Evolutionary conservation across 2,797 vertebrate species (phyloP).

Genomic region (Artibeus lituratus): DNA sequence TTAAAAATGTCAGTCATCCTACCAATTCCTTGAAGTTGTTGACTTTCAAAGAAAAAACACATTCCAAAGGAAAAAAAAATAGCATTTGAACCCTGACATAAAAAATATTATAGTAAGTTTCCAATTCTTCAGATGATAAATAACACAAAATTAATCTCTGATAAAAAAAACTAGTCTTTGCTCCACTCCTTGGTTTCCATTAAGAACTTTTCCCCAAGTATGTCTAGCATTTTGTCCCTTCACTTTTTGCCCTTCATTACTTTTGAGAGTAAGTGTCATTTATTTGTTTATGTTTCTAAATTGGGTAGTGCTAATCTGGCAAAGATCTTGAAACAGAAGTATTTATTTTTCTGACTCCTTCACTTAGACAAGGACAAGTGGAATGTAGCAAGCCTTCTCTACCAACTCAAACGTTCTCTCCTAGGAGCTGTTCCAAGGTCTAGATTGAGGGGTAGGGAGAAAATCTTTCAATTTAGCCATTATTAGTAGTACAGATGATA

Average conservation of each 20-base stretch:
- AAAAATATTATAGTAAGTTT: constrained; percentile 37
- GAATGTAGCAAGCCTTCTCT: background rate
- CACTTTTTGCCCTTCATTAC: background rate
- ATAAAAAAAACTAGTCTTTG: background rate
- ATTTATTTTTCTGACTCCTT: background rate
- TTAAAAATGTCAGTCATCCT: background rate
- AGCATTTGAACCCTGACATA: constrained; percentile 29
- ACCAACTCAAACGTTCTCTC: background rate
- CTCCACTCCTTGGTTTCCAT: background rate
- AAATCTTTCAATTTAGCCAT: constrained; percentile 13
- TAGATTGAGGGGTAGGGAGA: background rate
- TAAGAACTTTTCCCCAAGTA: background rate
- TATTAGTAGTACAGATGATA: background rate
- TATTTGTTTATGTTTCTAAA: background rate
- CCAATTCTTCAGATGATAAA: constrained; percentile 21
- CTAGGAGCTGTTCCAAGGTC: background rate
- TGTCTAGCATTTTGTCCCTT: background rate
- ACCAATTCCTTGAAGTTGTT: background rate
- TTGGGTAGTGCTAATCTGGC: background rate
- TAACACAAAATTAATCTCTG: constrained; percentile 3
- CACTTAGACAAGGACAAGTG: background rate
- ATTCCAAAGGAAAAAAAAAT: constrained; percentile 44
- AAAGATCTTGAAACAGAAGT: background rate
- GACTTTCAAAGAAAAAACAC: constrained; percentile 35
- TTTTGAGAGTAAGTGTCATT: background rate